Conservation (phyloP, 2,113 vertebrate species). For the Sceloporus undulatus region DNA sequence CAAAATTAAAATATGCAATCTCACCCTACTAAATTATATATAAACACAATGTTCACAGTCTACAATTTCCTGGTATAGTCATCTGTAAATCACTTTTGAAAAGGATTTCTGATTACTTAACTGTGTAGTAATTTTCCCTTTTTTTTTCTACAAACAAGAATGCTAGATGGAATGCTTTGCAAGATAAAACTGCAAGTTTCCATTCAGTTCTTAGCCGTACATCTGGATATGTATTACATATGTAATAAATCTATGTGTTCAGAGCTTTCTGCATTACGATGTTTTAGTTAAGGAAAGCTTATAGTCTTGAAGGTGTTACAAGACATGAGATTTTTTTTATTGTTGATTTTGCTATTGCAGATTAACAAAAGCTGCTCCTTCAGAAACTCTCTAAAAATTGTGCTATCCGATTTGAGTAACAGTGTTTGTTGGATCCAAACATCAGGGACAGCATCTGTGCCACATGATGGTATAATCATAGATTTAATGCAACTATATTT, state of each 20-base stretch:
- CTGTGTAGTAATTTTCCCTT: not conserved
- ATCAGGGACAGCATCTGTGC: not conserved
- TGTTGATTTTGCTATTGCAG: too few relatives aligned
- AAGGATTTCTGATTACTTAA: slow-evolving; percentile 13
- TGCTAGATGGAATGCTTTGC: slow-evolving; percentile 30
- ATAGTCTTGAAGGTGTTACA: not conserved
- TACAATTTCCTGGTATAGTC: not conserved
- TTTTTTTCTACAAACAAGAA: slow-evolving; percentile 8
- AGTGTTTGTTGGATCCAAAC: not conserved
- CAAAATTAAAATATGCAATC: slow-evolving; percentile 36
- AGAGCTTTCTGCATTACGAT: slow-evolving; percentile 39
- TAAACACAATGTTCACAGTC: not conserved
- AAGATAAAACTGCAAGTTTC: slow-evolving; percentile 60
- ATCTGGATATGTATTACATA: not conserved
- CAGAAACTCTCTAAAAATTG: not conserved
- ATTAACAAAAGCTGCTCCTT: too few relatives aligned
- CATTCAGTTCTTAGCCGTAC: slow-evolving; percentile 55
- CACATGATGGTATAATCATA: not conserved
- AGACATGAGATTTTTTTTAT: not conserved
- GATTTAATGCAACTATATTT: not conserved
- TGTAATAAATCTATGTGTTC: slow-evolving; percentile 28
- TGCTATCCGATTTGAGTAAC: not conserved
- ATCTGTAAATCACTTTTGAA: slow-evolving; percentile 7
- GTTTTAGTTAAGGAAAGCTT: slow-evolving; percentile 22
- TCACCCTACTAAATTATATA: not conserved